Conservation (phyloP, 2,113 vertebrate species). For the Pygoscelis antarcticus region DNA sequence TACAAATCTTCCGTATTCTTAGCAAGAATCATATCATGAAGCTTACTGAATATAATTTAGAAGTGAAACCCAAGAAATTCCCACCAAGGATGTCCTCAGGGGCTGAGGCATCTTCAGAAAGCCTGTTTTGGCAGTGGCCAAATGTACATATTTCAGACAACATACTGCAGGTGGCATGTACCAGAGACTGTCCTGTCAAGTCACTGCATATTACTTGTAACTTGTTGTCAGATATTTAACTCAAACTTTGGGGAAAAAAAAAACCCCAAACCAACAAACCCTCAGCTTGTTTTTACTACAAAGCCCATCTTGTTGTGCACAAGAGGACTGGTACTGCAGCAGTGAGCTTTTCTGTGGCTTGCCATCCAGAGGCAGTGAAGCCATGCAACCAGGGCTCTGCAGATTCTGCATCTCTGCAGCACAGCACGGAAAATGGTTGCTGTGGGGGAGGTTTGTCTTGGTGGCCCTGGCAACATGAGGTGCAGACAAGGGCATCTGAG, state of each 20-base stretch:
- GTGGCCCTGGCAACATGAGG: neutral
- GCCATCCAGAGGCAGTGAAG: neutral
- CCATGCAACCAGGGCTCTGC: neutral
- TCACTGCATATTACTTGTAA: neutral
- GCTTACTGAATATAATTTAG: neutral
- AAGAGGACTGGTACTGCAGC: neutral
- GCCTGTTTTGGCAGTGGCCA: neutral
- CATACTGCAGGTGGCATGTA: neutral
- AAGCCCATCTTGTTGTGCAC: neutral
- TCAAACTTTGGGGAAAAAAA: neutral
- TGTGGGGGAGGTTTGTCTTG: neutral
- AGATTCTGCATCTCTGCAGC: neutral
- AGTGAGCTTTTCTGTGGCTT: neutral
- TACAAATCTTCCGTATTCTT: neutral
- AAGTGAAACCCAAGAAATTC: neutral
- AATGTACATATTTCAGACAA: neutral
- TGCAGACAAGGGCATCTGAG: neutral
- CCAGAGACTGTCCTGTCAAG: neutral
- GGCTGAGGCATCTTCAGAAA: neutral
- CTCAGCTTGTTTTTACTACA: neutral
- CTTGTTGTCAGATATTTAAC: neutral
- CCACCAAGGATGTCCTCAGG: neutral
- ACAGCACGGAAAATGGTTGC: neutral
- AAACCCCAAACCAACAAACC: neutral
- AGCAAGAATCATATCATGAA: neutral